Conservation (phyloP, 1,140 invertebrate genomes). For the Zaprionus inermis region DNA sequence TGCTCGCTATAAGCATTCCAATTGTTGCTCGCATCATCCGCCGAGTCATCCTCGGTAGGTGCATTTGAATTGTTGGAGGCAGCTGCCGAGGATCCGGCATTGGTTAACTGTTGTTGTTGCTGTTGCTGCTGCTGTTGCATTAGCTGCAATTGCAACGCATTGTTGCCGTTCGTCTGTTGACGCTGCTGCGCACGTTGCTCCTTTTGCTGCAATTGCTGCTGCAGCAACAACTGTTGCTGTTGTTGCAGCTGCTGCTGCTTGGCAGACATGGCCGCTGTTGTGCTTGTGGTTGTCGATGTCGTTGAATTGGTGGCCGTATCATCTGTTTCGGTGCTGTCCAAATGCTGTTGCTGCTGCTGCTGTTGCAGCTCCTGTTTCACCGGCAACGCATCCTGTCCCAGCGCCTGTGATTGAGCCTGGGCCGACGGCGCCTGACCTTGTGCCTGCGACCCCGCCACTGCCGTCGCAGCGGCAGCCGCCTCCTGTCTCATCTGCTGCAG, state of each 20-base stretch:
- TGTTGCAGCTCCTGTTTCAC: slow-evolving; percentile 11
- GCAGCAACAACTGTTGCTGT: slow-evolving; percentile 46
- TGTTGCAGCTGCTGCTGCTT: slow-evolving; percentile 49
- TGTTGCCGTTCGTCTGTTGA: slow-evolving; percentile 57
- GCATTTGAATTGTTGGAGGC: slow-evolving; percentile 63
- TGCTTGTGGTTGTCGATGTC: slow-evolving; percentile 67
- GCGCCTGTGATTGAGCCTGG: neutral
- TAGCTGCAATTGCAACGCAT: slow-evolving; percentile 48
- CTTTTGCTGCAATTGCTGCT: slow-evolving; percentile 33
- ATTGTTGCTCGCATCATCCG: slow-evolving; percentile 65
- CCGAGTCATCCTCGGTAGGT: slow-evolving; percentile 68
- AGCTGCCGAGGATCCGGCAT: slow-evolving; percentile 20
- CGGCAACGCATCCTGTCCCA: neutral
- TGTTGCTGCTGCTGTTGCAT: slow-evolving; percentile 36
- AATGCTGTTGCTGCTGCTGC: slow-evolving; percentile 5
- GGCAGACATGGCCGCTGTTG: slow-evolving; percentile 40
- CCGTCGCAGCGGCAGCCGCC: neutral
- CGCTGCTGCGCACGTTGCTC: slow-evolving; percentile 47
- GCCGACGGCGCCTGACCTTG: neutral
- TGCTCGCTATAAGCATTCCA: slow-evolving; percentile 61
- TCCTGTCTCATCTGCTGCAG: slow-evolving; percentile 63
- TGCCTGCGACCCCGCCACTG: slow-evolving; percentile 4
- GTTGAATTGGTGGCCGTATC: slow-evolving; percentile 74
- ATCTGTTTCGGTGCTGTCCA: slow-evolving; percentile 63
- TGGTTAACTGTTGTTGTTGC: slow-evolving; percentile 29